These are phyloP conservation scores for Parazoanthus darwini DNA, from an alignment of 92 coral and sea anemone genomes.

Conservation along the genomic window DNA sequence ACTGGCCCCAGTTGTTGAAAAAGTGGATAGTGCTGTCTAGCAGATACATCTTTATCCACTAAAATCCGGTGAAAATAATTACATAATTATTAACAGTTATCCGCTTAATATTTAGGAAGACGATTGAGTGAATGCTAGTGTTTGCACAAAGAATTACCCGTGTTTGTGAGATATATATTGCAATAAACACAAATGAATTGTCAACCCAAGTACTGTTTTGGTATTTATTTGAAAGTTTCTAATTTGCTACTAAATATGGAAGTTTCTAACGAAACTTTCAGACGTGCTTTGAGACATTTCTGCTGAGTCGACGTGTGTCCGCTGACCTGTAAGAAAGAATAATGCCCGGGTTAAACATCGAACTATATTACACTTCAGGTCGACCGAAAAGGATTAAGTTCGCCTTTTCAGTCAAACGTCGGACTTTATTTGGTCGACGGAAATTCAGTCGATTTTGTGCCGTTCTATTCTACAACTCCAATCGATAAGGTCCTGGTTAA, in stretches of 20 bases:
- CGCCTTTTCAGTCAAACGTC: too few relatives aligned
- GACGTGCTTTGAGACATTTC: conserved; percentile 47
- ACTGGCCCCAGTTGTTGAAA: background rate
- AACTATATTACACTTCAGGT: too few relatives aligned
- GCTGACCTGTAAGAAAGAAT: conserved; percentile 68
- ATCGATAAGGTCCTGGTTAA: too few relatives aligned
- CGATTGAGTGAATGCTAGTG: background rate
- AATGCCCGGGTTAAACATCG: too few relatives aligned
- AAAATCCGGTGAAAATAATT: too few relatives aligned
- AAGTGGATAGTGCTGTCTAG: background rate
- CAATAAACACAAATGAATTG: background rate
- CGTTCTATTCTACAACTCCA: too few relatives aligned
- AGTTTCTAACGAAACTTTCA: background rate
- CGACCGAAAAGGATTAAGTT: too few relatives aligned
- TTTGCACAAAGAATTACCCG: background rate
- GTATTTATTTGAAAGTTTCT: background rate
- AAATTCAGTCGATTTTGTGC: too few relatives aligned
- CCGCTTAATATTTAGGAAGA: background rate
- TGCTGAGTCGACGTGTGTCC: conserved; percentile 82
- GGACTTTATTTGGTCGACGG: too few relatives aligned
- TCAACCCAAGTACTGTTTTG: background rate
- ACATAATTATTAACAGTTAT: too few relatives aligned
- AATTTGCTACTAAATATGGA: background rate
- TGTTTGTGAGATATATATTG: background rate
- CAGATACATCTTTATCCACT: background rate